These are phyloP conservation scores for Amblyraja radiata DNA, from an alignment of 2,797 vertebrate species.

Conservation along the genomic window DNA sequence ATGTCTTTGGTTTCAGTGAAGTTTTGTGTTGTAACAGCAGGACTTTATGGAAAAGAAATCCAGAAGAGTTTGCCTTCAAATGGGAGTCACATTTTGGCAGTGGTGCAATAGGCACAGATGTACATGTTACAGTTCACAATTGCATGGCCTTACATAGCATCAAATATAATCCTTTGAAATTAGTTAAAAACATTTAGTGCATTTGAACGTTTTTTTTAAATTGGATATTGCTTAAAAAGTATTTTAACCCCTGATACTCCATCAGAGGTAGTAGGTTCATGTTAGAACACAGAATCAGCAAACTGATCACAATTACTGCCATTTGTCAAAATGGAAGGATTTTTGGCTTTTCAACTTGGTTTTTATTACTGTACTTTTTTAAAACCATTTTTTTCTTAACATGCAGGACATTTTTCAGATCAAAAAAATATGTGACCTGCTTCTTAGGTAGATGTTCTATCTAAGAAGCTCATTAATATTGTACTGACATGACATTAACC, in stretches of 20 bases:
- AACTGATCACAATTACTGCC: neutral
- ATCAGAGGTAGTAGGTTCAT: neutral
- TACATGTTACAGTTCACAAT: neutral
- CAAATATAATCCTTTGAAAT: conserved; percentile 38
- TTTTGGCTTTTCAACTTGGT: neutral
- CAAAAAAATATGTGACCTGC: neutral
- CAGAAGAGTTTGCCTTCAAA: conserved; percentile 35
- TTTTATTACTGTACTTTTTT: neutral
- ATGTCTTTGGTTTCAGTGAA: neutral
- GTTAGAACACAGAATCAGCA: neutral
- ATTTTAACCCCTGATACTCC: neutral
- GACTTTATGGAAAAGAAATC: neutral
- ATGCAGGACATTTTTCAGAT: neutral
- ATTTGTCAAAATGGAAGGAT: neutral
- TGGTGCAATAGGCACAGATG: conserved; percentile 47
- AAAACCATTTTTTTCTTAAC: too few relatives aligned
- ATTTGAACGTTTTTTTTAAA: neutral
- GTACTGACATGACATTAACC: neutral
- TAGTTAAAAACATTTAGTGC: neutral
- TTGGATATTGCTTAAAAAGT: neutral
- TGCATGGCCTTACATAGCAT: conserved; percentile 42
- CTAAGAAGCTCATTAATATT: too few relatives aligned
- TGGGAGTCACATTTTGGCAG: conserved; percentile 40
- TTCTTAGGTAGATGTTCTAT: neutral
- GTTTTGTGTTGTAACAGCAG: neutral